Conservation (phyloP, 2,113 vertebrate genomes). For the Syngnathoides biaculeatus region DNA sequence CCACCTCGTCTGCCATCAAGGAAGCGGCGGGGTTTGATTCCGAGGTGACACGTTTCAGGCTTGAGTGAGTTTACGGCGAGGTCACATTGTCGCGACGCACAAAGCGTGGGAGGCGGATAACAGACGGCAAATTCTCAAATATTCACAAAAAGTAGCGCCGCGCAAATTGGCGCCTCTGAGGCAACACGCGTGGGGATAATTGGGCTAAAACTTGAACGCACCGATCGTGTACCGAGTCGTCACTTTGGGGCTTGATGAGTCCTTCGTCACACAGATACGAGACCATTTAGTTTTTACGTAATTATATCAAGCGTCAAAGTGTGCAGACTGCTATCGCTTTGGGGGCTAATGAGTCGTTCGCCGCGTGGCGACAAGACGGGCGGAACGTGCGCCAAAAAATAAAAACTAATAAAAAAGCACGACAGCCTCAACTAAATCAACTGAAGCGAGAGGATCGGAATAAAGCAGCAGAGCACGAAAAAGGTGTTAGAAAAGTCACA, state of each 20-base stretch:
- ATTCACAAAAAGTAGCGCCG: slow-evolving; percentile 57
- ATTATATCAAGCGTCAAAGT: not conserved
- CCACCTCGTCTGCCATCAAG: slow-evolving; percentile 5
- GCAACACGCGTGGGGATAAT: not conserved
- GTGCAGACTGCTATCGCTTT: not conserved
- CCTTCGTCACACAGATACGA: not conserved
- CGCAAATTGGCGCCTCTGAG: slow-evolving; percentile 59
- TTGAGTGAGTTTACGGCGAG: slow-evolving; percentile 32
- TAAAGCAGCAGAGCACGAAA: not conserved
- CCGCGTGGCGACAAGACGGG: not conserved
- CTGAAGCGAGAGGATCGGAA: slow-evolving; percentile 3
- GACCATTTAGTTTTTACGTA: not conserved
- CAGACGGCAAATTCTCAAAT: slow-evolving; percentile 56
- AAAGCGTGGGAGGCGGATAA: slow-evolving; percentile 15
- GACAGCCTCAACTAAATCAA: not conserved
- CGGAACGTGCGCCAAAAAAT: no score
- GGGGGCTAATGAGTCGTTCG: not conserved
- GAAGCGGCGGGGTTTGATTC: slow-evolving; percentile 28
- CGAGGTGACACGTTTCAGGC: slow-evolving; percentile 30
- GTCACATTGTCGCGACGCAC: slow-evolving; percentile 35
- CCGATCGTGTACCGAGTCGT: not conserved
- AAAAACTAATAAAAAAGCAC: no score
- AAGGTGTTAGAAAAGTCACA: not conserved
- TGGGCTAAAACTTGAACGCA: not conserved
- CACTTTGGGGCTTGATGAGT: not conserved